Base-by-base conservation (phyloP, 1,140 invertebrate species). In the Apis dorsata region DNA sequence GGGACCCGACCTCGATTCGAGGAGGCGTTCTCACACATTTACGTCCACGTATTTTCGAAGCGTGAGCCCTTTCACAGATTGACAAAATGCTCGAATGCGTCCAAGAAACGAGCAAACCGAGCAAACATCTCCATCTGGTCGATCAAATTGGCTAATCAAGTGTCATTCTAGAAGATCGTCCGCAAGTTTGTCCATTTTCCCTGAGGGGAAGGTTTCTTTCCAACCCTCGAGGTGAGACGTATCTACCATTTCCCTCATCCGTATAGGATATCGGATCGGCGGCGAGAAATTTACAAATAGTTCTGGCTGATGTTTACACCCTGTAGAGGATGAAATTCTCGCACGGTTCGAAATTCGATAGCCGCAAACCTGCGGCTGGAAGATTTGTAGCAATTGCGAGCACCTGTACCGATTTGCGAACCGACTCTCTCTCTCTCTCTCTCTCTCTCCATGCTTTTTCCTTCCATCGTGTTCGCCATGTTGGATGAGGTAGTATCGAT, bases 311-410 rank as follows among this genome's bases (percentile, higher is more conserved):
- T 80, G 70, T 80, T 80, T 80, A 80, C 60, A 28, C 15, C 7
- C 53, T 60, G 19, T 55, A 65, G 65, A 13, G 12, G 63, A 34
- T 44, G 80, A 69, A 76, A 76, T 81, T 53, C 80, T 78, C 75
- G 57, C 75, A n/a, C n/a, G n/a, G 55, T 2, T 51, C 62, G 73
- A 74, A 81, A 76, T 77, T 81, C 80, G 80, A 81, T 81, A 81
- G 73, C 80, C 80, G 65, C 80, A 76, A 69, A 21, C 55, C 63
- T 76, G 80, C 55, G 80, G 80, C 44, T 19, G 24, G 1, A 34
- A 70, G 81, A 86, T 87, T 87, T 86, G 86, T 83, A 74, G 57
- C 65, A 24, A 71, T 59, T 62, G 81, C 86, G 44, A 79, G 55
- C 79, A 83, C 24, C 80, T 79, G 71, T 51, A 66, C 24, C 57